phyloP scores from a whole-genome alignment of 2,797 vertebrate species.

The Menidia menidia region DNA sequence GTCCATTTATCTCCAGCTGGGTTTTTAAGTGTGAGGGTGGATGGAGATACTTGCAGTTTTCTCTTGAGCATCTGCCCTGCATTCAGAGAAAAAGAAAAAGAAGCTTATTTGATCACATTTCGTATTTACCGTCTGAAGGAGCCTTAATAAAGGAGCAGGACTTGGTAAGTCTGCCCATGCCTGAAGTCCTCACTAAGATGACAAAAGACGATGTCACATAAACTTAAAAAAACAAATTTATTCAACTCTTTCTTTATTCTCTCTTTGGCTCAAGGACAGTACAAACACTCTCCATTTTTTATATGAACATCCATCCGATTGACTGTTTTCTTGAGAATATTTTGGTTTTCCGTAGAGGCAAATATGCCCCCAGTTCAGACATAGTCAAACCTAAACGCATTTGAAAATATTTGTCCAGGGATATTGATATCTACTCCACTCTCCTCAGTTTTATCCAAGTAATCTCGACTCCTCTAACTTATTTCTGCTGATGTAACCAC shows the following conservation, averaged over 20 bases:
- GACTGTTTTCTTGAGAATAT: neutral
- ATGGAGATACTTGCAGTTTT: conserved; percentile 99
- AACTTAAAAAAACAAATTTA: too few species aligned
- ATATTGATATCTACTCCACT: neutral
- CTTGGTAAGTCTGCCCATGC: neutral
- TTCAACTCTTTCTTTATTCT: neutral
- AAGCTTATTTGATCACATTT: neutral
- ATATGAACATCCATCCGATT: neutral
- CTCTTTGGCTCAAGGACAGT: neutral
- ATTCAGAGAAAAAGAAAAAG: conserved; percentile 39
- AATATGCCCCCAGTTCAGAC: too few species aligned
- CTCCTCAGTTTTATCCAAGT: neutral
- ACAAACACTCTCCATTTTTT: neutral
- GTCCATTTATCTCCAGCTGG: conserved; percentile 98
- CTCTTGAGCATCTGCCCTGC: conserved; percentile 96
- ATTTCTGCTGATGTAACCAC: neutral
- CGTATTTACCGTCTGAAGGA: neutral
- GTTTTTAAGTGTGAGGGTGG: conserved; percentile 99
- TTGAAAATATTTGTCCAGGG: neutral
- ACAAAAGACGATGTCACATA: too few species aligned
- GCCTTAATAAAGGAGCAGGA: too few species aligned
- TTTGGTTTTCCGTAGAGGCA: too few species aligned
- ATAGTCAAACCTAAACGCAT: neutral
- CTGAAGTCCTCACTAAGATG: neutral
- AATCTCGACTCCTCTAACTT: neutral